Evolutionary conservation across 2,888 invertebrate species (phyloP).

Genomic region (Didymodactylos carnosus): DNA sequence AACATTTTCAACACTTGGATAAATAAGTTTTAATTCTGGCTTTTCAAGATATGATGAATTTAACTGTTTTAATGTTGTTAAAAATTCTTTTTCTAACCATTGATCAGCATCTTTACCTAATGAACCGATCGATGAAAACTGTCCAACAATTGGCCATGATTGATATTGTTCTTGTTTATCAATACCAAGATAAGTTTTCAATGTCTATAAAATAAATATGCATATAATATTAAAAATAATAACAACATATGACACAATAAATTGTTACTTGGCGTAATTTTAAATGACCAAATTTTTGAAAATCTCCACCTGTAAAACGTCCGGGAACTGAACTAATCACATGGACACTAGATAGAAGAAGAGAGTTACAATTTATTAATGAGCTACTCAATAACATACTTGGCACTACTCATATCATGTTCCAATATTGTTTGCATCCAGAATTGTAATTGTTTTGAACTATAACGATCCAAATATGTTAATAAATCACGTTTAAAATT

Average conservation of each 20-base stretch:
- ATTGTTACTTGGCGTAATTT: conserved; percentile 38
- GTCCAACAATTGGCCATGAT: not conserved
- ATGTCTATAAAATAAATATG: not conserved
- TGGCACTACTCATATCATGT: conserved; percentile 61
- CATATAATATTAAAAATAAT: not conserved
- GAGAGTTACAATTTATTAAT: not conserved
- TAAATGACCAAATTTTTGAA: conserved; percentile 45
- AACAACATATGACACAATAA: not conserved
- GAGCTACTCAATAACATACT: conserved; percentile 40
- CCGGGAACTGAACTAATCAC: conserved; percentile 69
- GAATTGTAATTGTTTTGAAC: conserved; percentile 40
- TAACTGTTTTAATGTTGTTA: conserved; percentile 37
- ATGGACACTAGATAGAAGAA: conserved; percentile 49
- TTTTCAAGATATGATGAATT: conserved; percentile 15
- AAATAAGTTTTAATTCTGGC: conserved; percentile 37
- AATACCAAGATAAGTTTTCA: not conserved
- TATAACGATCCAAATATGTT: conserved; percentile 55
- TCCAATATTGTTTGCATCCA: conserved; percentile 54
- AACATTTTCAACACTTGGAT: conserved; percentile 64
- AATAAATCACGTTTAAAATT: conserved; percentile 58
- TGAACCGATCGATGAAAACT: conserved; percentile 68
- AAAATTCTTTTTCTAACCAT: conserved; percentile 60
- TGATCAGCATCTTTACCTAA: conserved; percentile 44
- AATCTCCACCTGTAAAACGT: conserved; percentile 45
- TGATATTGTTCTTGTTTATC: not conserved